Percentiles rank a stretch among this genome's conserved stretches.
Evolutionary conservation across 2,888 invertebrate species (phyloP).

Genomic region (Apamea crenata): DNA sequence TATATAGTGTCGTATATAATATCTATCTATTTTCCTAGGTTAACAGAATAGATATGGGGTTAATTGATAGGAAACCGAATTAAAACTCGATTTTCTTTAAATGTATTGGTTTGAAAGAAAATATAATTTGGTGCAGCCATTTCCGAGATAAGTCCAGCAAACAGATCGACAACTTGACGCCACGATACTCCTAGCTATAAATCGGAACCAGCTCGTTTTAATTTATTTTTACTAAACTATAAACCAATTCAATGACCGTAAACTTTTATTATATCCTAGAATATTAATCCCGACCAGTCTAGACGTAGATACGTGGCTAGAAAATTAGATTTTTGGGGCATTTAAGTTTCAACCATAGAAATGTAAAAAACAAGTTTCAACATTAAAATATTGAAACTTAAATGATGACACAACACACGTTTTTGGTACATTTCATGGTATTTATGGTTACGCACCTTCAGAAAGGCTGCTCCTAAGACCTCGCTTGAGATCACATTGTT

Average conservation of each 20-base stretch:
- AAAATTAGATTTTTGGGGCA: not conserved
- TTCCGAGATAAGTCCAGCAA: not conserved
- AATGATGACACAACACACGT: not conserved
- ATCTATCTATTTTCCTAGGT: not conserved
- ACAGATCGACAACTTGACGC: not conserved
- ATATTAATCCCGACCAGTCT: conserved; percentile 18
- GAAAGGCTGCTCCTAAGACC: not conserved
- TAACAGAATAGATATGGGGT: not conserved
- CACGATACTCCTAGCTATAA: not conserved
- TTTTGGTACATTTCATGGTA: not conserved
- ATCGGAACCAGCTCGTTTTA: conserved; percentile 19
- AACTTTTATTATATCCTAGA: conserved; percentile 14
- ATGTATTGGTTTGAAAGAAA: not conserved
- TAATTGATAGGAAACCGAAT: not conserved
- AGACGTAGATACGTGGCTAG: conserved; percentile 19
- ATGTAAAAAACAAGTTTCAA: no score
- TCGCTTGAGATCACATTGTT: conserved; percentile 8
- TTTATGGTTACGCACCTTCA: not conserved
- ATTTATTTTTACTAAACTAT: conserved; percentile 35
- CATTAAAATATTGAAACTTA: conserved; percentile 6
- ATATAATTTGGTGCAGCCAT: not conserved
- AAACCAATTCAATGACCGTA: conserved; percentile 33
- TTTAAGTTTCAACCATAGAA: no score
- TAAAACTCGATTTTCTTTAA: not conserved
- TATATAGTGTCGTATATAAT: not conserved